phyloP scores from a whole-genome alignment of 92 coral and sea anemone genomes.

The Zoanthus gigantus region DNA sequence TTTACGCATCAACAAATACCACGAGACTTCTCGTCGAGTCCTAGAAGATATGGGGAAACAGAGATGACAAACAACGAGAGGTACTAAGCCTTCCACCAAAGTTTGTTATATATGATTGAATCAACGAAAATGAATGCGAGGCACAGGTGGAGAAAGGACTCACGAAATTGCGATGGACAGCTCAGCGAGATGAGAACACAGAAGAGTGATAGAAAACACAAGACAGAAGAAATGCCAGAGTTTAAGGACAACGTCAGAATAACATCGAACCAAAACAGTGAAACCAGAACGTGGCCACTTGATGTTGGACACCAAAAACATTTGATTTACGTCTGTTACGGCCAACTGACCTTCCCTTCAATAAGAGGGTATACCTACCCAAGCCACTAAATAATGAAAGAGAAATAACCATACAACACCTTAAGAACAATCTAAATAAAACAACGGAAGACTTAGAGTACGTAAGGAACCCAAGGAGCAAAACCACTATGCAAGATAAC shows the following conservation, averaged over 20 bases:
- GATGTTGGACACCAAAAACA: neutral
- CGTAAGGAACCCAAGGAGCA: neutral
- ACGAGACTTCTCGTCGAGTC: neutral
- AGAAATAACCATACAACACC: slow-evolving; percentile 52
- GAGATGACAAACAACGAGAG: neutral
- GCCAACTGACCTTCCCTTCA: too few relatives aligned
- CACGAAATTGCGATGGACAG: slow-evolving; percentile 19
- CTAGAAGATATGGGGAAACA: neutral
- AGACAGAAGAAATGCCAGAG: too few relatives aligned
- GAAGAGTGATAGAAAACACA: too few relatives aligned
- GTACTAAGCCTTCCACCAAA: neutral
- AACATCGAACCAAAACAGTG: too few relatives aligned
- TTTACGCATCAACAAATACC: neutral
- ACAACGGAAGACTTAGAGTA: neutral
- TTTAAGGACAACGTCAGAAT: too few relatives aligned
- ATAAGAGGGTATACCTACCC: too few relatives aligned
- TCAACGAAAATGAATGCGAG: neutral
- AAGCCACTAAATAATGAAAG: too few relatives aligned
- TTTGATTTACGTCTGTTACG: slow-evolving; percentile 1
- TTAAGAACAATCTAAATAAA: slow-evolving; percentile 21
- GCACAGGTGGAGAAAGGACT: slow-evolving; percentile 21
- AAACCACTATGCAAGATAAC: neutral
- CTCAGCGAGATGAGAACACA: neutral
- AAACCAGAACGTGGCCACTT: neutral
- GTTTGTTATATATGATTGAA: neutral